Conservation (phyloP, 2,113 vertebrate species). For the Pandion haliaetus region DNA sequence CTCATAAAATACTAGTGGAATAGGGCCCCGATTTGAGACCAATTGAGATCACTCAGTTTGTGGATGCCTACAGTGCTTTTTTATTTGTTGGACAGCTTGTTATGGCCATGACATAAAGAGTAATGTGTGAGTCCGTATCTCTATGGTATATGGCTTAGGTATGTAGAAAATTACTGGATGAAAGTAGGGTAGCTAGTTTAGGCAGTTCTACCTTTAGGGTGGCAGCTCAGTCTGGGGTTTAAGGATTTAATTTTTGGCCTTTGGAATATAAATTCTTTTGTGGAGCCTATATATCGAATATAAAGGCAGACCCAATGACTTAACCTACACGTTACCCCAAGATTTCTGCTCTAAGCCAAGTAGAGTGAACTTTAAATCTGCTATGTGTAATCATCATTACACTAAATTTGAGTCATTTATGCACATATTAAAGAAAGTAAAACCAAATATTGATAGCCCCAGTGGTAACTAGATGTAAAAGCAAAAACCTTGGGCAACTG, state of each 20-base stretch:
- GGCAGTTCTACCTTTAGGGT: not conserved
- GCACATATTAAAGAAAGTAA: not conserved
- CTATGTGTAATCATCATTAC: not conserved
- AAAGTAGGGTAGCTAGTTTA: not conserved
- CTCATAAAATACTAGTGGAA: not conserved
- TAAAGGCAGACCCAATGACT: not conserved
- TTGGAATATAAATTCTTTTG: not conserved
- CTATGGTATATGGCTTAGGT: not conserved
- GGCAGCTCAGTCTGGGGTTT: not conserved
- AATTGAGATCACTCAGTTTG: not conserved
- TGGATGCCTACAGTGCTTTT: not conserved
- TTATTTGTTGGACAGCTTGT: not conserved
- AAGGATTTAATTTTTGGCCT: not conserved
- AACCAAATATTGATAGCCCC: not conserved
- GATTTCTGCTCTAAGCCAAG: not conserved
- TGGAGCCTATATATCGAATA: not conserved
- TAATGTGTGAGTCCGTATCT: not conserved
- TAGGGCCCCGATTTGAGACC: not conserved
- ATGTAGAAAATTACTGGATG: not conserved
- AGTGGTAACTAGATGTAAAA: not conserved
- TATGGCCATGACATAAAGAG: not conserved
- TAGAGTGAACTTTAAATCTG: not conserved
- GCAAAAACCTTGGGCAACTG: not conserved
- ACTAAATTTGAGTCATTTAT: not conserved
- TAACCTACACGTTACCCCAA: not conserved